Evolutionary conservation across 2,113 vertebrate species (phyloP), one percentile per base, ranked within the genome.

Genomic region (Dermatemys mawii): DNA sequence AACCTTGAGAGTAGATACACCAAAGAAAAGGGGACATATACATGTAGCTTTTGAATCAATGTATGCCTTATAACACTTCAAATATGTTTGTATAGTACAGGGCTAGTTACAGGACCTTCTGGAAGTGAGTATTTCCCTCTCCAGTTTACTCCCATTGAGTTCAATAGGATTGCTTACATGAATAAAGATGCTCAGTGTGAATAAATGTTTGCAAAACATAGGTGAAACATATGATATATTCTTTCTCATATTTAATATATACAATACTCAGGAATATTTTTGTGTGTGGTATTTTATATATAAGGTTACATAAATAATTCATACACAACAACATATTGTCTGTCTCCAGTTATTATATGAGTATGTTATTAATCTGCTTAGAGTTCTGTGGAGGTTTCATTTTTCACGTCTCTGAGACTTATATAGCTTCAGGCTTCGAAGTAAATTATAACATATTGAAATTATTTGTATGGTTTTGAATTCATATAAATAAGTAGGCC

Each of bases 281-380:
- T 82, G 92, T 44, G 8, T 88, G 7, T 57, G 24, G 5, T 76
- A 50, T 32, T 89, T 9, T 83, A 83, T 60, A 27, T 84, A 54
- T 84, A 82, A 80, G 94, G 35, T 90, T 78, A 95, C 86, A 95
- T 91, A 95, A 95, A 93, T 95, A 96, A 95, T 92, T 97, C n/a
- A 96, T 90, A 24, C 2, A 83, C 92, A 96, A 91, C 35, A 92
- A 57, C 53, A 83, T 92, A 91, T 92, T 95, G 49, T 24, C 90
- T 92, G 93, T 93, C 83, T 93, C 49, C 50, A 51, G 54, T 96
- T 95, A 93, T 97, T 95, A 81, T 76, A 81, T 83, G 76, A 96
- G 92, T 93, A 92, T 87, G 70, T 92, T 91, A 93, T 94, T 90
- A 91, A 88, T 93, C 92, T 90, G 86, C 78, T 93, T 93, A 91